Evolutionary conservation across 2,888 invertebrate genomes (phyloP).

Genomic region (Buathra laborator): DNA sequence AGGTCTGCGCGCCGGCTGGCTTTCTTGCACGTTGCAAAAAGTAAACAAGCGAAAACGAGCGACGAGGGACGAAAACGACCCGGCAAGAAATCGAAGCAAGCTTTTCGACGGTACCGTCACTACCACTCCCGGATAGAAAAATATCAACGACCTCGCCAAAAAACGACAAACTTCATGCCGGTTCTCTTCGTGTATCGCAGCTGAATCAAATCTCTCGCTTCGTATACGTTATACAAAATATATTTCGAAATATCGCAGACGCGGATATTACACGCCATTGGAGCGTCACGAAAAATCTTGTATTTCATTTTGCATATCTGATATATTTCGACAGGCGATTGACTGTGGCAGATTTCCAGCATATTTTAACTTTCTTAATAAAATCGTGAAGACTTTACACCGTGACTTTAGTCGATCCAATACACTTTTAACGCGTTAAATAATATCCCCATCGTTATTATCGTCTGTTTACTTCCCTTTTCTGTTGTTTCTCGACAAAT

Average conservation of each 20-base stretch:
- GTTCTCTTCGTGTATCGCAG: not conserved
- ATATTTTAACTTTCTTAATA: too few species aligned
- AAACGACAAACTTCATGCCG: conserved; percentile 17
- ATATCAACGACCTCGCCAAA: conserved; percentile 41
- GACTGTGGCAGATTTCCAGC: not conserved
- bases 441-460: too few species aligned
- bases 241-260: not conserved
- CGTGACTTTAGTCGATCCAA: too few species aligned
- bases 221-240: not conserved
- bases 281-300: not conserved
- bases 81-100: conserved; percentile 39
- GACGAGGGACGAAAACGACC: conserved; percentile 53
- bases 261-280: not conserved
- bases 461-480: too few species aligned
- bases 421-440: too few species aligned
- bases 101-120: conserved; percentile 16
- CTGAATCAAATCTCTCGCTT: not conserved
- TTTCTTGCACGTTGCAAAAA: conserved; percentile 45
- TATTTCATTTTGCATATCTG: not conserved
- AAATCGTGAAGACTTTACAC: too few species aligned
- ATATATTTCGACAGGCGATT: not conserved
- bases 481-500: too few species aligned
- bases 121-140: conserved; percentile 18
- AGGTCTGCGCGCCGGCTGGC: conserved; percentile 18
- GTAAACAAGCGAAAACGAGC: conserved; percentile 52